Percentiles rank a stretch among this genome's conserved stretches.
phyloP scores from a whole-genome alignment of 2,797 vertebrate species.

The Gymnothorax reevesii region DNA sequence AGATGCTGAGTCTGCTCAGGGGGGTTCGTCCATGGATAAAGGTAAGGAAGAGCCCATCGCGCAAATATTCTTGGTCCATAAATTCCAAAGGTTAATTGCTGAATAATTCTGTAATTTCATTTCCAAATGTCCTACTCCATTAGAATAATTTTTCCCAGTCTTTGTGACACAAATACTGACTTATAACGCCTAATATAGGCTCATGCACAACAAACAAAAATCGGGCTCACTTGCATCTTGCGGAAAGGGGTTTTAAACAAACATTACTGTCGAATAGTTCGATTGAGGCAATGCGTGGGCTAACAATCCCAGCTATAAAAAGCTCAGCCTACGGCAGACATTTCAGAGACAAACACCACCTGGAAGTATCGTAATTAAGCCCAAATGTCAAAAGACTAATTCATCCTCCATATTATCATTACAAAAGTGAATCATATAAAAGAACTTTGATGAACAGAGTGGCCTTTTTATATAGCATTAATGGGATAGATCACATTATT shows the following conservation, averaged over 20 bases:
- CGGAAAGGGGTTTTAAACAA: no score
- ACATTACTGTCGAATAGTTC: not conserved
- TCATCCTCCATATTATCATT: not conserved
- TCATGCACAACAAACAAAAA: no score
- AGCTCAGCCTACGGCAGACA: not conserved
- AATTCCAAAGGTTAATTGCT: no score
- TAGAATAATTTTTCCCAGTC: no score
- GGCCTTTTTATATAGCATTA: not conserved
- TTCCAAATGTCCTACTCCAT: no score
- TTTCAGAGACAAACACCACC: not conserved
- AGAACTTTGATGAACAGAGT: not conserved
- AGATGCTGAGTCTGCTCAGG: not conserved
- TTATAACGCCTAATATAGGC: no score
- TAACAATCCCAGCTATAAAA: not conserved
- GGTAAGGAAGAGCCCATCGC: conserved; percentile 13
- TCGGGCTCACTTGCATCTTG: no score
- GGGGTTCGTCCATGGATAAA: not conserved
- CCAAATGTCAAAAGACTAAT: not conserved
- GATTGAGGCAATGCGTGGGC: not conserved
- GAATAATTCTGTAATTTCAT: no score
- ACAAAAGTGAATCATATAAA: not conserved
- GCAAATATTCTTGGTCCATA: not conserved
- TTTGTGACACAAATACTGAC: no score
- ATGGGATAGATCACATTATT: not conserved
- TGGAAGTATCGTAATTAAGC: not conserved